Evolutionary conservation across 2,797 vertebrate species (phyloP), one percentile per base, ranked within the genome.

Genomic region (Lutjanus argentimaculatus): DNA sequence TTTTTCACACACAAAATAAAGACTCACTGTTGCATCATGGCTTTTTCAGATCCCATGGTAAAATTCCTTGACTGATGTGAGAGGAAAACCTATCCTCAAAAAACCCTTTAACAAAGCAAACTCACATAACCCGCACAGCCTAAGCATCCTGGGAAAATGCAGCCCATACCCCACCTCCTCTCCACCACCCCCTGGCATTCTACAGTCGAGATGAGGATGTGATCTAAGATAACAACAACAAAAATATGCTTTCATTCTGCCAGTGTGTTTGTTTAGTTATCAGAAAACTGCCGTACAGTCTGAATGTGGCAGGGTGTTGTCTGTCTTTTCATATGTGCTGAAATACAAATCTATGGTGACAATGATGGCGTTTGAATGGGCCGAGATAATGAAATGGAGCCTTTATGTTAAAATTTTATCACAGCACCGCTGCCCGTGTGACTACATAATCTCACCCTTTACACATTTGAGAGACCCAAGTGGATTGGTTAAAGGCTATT

Each of bases 111-210:
- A 77, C 82, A 90, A 91, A 87, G 86, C 83, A 84, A 89, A 79
- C 83, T 77, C 59, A 0, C 83, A 83, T 70, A 87, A 81, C 75
- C 72, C 72, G 4, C 30, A 48, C 71, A 79, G 73, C 51, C 63
- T 67, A 51, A 62, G 90, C 71, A 89, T 92, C 79, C 75, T 91
- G 91, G 90, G 89, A 92, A 92, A 80, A 87, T 40, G 61, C 77
- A 63, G 59, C 30, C 64, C 55, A 30, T 59, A 19, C 65, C 42
- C 69, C 42, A 5, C 30, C 46, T 9, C 45, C 43, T 46, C 45
- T 55, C 52, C 42, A 15, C 55, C 67, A 8, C 57, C 59, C 62
- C 45, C 43, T 15, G 4, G 63, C 62, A 80, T 84, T 85, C 81
- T 84, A 74, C 80, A 77, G 86, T 80, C 68, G 79, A 80, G 63